A percentile compares a stretch with the other conserved stretches of the same genome.
phyloP scores from a whole-genome alignment of 2,797 vertebrate genomes.

The Acipenser ruthenus region DNA sequence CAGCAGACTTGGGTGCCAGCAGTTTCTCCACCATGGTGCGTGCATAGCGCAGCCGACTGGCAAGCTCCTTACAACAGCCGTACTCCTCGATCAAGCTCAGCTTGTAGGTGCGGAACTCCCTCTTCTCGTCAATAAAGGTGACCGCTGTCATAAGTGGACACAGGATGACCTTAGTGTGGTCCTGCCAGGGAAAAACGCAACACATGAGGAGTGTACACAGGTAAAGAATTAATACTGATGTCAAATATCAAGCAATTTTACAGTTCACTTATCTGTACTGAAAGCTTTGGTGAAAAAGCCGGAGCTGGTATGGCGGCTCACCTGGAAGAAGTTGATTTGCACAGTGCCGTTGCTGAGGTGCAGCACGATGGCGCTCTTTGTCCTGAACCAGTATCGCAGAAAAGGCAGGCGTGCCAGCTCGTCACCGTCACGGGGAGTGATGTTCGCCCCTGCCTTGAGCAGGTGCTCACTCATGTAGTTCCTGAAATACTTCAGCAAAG shows the following conservation, averaged over 20 bases:
- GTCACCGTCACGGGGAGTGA: conserved; percentile 84
- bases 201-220: no score
- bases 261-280: no score
- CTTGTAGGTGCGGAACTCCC: conserved; percentile 88
- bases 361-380: conserved; percentile 90
- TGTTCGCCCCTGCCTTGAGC: conserved; percentile 90
- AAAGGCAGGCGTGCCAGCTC: conserved; percentile 91
- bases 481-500: conserved; percentile 88
- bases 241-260: no score
- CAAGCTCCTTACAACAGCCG: conserved; percentile 83
- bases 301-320: conserved; percentile 32
- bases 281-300: no score
- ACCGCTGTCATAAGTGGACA: conserved; percentile 90
- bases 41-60: conserved; percentile 82
- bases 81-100: conserved; percentile 84
- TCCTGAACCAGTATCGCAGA: conserved; percentile 88
- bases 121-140: conserved; percentile 89
- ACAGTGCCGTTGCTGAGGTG: conserved; percentile 92
- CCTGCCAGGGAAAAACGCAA: conserved; percentile 46
- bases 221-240: no score
- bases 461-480: conserved; percentile 98
- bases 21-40: conserved; percentile 93
- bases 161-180: conserved; percentile 93
- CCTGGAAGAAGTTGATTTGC: conserved; percentile 99
- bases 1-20: conserved; percentile 54